Base-by-base conservation (phyloP, 2,888 invertebrate genomes). In the Nephrocerus scutellatus region DNA sequence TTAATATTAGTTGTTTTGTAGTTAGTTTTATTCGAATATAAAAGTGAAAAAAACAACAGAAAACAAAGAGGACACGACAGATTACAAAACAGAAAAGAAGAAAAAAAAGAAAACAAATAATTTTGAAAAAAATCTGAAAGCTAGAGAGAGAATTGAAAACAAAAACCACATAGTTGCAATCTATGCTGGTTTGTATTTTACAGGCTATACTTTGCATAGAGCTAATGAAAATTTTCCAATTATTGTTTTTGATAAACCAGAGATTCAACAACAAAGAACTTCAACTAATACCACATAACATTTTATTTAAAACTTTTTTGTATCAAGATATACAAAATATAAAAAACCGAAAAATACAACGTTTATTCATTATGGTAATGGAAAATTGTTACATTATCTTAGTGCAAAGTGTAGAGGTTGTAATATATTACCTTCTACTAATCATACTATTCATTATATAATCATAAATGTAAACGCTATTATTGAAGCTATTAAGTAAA, bases 161-260 rank as follows among this genome's bases (percentile, higher is more conserved):
- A 19, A 35, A 26, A 26, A 29, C 32, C 26, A 43, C 42, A 45
- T 54, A 54, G 54, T 54, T 54, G 55, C 55, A 54, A 51, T 52
- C 54, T 54, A 53, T 50, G 49, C 39, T 48, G 45, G 46, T 51
- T 54, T 50, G 51, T 48, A 41, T 30, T 42, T 38, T 83, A 84
- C 82, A 82, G 82, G 80, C 84, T 84, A 84, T 84, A 84, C 84
- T 85, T 84, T 84, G 84, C 84, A 84, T 84, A 82, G 82, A 84
- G 82, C 80, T 84, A 84, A 83, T 84, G 82, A 78, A 80, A 79
- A 51, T 82, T 82, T 83, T 83, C 82, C 81, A 41, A 30, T 16
- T 14, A 32, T 14, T 8, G 23, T 28, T 36, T 28, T 24, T 24
- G 29, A 19, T 31, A 24, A 21, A 24, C 12, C 18, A 38, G 26